Evolutionary conservation across 2,113 vertebrate species (phyloP), one percentile per base, ranked within the genome.

Genomic region (Sturnus vulgaris): DNA sequence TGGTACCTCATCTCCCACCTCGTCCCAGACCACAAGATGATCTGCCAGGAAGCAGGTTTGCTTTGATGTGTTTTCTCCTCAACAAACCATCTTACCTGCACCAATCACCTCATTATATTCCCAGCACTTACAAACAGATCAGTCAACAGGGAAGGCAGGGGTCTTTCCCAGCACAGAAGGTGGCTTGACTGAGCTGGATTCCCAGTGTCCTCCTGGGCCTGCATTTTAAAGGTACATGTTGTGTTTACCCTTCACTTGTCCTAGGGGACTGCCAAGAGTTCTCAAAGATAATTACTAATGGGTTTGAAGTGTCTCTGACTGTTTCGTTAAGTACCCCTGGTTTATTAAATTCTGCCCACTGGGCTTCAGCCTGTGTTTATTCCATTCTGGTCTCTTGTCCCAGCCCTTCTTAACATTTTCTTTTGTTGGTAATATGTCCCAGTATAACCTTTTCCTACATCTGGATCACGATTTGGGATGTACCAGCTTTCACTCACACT

Each of bases 391-490:
- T 73, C 46, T 61, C 33, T 70, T 70, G 31, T 86, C 40, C 14
- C 11, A 63, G 4, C 12, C 23, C 9, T 93, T 78, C 40, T 71
- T 88, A 92, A 80, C 7, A 50, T 27, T 69, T 90, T 53, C 61
- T 69, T 11, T 59, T 28, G 17, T 28, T 72, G 31, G 20, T n/a
- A 57, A 5, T 28, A 42, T 50, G 23, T 73, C 27, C 18, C 35
- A 72, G 6, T 76, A 88, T 82, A 69, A 69, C 6, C 15, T 92
- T 35, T 88, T 77, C 59, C 63, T 83, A 6, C 17, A 21, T n/a
- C 16, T 75, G 39, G 53, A 87, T 22, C 33, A 56, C 0, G 0
- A 4, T 20, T n/a, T 0, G 1, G 40, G 16, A 27, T 2, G 2
- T 21, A 23, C 13, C 19, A 52, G 5, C 16, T 79, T 84, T 78